Percentiles rank a stretch among this genome's conserved stretches.
Conservation (phyloP, 2,113 vertebrate genomes). For the chimpanzee (Pan troglodytes) region DNA sequence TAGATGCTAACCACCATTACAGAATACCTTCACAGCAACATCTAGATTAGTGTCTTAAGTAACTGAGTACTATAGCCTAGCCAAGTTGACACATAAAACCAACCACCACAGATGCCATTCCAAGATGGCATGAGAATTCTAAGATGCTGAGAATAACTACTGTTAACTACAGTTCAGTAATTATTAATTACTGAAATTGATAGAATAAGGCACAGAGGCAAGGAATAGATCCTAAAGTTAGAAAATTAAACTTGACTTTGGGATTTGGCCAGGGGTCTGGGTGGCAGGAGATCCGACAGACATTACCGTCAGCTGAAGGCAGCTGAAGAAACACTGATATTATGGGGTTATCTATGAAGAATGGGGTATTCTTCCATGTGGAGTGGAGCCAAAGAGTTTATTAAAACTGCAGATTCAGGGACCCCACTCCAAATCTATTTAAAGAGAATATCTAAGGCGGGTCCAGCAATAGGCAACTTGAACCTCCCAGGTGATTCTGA, state of each 20-base stretch:
- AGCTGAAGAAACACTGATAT: not conserved
- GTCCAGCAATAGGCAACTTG: not conserved
- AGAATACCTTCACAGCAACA: not conserved
- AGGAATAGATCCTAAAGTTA: not conserved
- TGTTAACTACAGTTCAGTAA: too few species aligned
- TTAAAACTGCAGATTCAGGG: not conserved
- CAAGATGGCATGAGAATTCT: too few species aligned
- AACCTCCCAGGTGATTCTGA: not conserved
- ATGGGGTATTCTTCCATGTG: too few species aligned
- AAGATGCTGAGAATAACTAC: too few species aligned
- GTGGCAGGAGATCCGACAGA: not conserved
- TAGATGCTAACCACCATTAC: not conserved
- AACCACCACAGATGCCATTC: not conserved
- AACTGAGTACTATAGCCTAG: too few species aligned
- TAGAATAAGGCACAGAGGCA: not conserved
- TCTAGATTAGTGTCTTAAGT: not conserved
- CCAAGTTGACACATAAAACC: not conserved
- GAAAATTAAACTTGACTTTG: not conserved
- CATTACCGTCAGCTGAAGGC: not conserved
- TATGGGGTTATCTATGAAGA: not conserved
- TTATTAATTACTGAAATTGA: not conserved
- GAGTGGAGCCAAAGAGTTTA: not conserved
- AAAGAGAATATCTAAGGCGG: not conserved
- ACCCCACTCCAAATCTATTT: not conserved
- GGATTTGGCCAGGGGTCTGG: not conserved